A percentile compares a stretch with the other conserved stretches of the same genome.
Conservation (phyloP, 2,113 vertebrate species). For the Peromyscus leucopus region DNA sequence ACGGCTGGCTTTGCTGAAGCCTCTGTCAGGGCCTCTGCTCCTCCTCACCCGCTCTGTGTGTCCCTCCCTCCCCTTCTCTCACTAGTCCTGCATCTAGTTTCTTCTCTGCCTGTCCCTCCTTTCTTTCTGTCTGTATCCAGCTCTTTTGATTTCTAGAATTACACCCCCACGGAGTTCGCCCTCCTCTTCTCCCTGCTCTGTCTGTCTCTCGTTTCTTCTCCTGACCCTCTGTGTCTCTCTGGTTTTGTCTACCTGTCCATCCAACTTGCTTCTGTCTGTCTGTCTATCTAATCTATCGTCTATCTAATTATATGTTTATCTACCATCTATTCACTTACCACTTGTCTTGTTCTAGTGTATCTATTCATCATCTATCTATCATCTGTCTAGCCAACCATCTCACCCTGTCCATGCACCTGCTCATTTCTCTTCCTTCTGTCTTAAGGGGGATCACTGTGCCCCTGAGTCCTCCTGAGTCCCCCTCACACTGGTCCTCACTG, state of each 20-base stretch:
- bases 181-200: neutral
- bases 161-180: accelerated
- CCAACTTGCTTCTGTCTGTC: neutral
- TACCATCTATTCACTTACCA: neutral
- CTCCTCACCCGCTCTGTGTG: neutral
- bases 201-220: neutral
- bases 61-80: neutral
- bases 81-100: accelerated
- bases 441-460: neutral
- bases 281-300: neutral
- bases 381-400: too few relatives aligned
- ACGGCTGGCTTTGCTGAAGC: neutral
- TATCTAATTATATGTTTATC: neutral
- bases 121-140: neutral
- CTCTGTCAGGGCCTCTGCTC: neutral
- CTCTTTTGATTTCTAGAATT: neutral
- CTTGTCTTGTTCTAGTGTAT: neutral
- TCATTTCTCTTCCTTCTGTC: too few relatives aligned
- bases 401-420: neutral
- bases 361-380: accelerated
- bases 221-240: accelerated
- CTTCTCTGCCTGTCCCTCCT: accelerated
- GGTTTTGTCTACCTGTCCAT: accelerated
- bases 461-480: neutral
- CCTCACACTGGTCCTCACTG: neutral